Base-by-base conservation (phyloP, 2,797 vertebrate species). In the Myotis findleyi region DNA sequence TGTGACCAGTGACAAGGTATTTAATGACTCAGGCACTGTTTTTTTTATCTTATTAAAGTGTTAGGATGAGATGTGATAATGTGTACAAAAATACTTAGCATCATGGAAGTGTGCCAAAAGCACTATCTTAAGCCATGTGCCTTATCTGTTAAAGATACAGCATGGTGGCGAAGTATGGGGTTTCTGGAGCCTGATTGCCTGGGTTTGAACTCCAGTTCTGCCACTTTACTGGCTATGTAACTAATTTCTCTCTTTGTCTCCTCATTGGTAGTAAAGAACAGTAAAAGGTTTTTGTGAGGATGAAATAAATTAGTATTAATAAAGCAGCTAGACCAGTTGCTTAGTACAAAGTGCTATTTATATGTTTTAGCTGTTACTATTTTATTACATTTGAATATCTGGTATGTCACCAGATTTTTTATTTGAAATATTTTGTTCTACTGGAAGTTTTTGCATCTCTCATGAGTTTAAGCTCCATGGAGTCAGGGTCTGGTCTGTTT, bases 321-420 rank as follows among this genome's bases (percentile, higher is more conserved):
- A 68, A 82, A 68, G 23, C 49, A 68, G 25, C 27, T 49, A 75
- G 68, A 91, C 73, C 33, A 96, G 33, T 87, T 87, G 33, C 36
- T 93, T 93, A 87, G 57, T 53, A 89, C 21, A 76, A 30, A 85
- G 36, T 84, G 59, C 72, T 57, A 5, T 81, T 62, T 49, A 8
- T 62, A 38, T 76, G 7, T 94, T 79, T 83, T 95, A 77, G 30
- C 41, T 76, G 57, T 86, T 82, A 75, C 47, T 83, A 71, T 82
- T 85, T 71, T 73, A 83, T 71, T 73, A 83, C 18, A 91, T 84
- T 93, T 91, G 41, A 73, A 93, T 86, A 82, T 85, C 59, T 25
- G 5, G 17, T 64, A 51, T 53, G 33, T n/a, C 38, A 64, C 53
- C 12, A 72, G 36, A 33, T 84, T 93, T 87, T 86, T 79, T 51